These are phyloP conservation scores for Drosophila mayaguana DNA, from an alignment of 2,888 invertebrate genomes.

Conservation along the genomic window DNA sequence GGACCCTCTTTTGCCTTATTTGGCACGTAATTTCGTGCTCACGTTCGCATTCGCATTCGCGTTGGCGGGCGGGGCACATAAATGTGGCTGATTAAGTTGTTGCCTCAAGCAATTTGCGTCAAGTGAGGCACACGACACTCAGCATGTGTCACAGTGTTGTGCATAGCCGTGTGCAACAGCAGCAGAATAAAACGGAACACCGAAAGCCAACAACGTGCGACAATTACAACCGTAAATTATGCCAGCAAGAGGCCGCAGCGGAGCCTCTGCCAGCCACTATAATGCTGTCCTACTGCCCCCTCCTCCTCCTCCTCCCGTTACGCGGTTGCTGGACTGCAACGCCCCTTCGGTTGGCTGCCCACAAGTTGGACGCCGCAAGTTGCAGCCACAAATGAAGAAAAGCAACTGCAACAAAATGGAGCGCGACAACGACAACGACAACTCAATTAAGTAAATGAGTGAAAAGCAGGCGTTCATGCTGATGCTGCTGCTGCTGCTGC, in stretches of 20 bases:
- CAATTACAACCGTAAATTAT: constrained; percentile 77
- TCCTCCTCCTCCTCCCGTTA: not conserved
- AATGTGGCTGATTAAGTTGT: constrained; percentile 75
- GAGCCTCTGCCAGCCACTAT: constrained; percentile 41
- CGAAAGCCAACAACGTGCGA: constrained; percentile 63
- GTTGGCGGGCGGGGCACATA: constrained; percentile 45
- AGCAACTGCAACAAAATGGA: constrained; percentile 58
- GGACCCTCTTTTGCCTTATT: constrained; percentile 4
- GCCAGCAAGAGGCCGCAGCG: constrained; percentile 59
- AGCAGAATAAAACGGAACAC: constrained; percentile 49
- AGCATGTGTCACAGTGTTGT: constrained; percentile 57
- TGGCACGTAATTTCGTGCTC: constrained; percentile 7
- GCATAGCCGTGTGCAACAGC: constrained; percentile 33
- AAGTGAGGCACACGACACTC: constrained; percentile 67
- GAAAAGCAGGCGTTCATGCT: constrained; percentile 50
- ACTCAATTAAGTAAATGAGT: constrained; percentile 75
- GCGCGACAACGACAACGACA: constrained; percentile 59
- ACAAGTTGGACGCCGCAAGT: constrained; percentile 40
- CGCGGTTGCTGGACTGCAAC: constrained; percentile 1
- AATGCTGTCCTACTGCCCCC: constrained; percentile 16
- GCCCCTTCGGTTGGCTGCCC: constrained; percentile 29
- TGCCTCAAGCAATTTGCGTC: constrained; percentile 74
- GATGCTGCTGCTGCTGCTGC: constrained; percentile 16
- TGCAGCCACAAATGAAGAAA: constrained; percentile 52
- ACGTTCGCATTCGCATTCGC: not conserved